Conservation (phyloP, 2,113 vertebrate species). For the Oryzias melastigma region DNA sequence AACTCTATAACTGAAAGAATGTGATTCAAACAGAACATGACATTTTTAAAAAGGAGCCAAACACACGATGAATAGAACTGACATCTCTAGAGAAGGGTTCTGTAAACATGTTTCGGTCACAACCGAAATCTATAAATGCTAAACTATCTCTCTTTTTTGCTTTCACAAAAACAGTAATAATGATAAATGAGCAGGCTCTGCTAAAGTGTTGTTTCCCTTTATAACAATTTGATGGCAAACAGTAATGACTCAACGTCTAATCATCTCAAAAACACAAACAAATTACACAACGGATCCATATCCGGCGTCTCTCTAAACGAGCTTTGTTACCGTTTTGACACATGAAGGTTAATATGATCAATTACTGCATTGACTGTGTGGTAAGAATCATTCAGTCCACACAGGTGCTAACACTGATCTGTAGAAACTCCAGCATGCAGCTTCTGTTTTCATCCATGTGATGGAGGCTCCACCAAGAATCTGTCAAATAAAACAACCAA, state of each 20-base stretch:
- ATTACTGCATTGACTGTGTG: conserved; percentile 4
- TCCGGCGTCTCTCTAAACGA: not conserved
- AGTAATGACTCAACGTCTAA: not conserved
- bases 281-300: not conserved
- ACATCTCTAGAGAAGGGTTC: too few species aligned
- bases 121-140: too few species aligned
- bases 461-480: conserved; percentile 1
- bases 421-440: too few species aligned
- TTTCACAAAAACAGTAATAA: not conserved
- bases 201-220: not conserved
- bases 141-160: too few species aligned
- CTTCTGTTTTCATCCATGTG: conserved; percentile 2
- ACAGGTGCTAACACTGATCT: conserved; percentile 8
- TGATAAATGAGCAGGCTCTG: conserved; percentile 6
- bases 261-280: conserved; percentile 6
- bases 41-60: not conserved
- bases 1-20: not conserved
- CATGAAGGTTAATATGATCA: conserved; percentile 7
- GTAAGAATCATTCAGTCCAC: not conserved
- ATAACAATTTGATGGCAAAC: conserved; percentile 6
- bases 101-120: too few species aligned
- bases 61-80: not conserved
- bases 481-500: conserved; percentile 15
- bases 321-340: conserved; percentile 2
- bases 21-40: not conserved